Evolutionary conservation across 2,797 vertebrate species (phyloP).

Genomic region (Pangasius mekongensis): DNA sequence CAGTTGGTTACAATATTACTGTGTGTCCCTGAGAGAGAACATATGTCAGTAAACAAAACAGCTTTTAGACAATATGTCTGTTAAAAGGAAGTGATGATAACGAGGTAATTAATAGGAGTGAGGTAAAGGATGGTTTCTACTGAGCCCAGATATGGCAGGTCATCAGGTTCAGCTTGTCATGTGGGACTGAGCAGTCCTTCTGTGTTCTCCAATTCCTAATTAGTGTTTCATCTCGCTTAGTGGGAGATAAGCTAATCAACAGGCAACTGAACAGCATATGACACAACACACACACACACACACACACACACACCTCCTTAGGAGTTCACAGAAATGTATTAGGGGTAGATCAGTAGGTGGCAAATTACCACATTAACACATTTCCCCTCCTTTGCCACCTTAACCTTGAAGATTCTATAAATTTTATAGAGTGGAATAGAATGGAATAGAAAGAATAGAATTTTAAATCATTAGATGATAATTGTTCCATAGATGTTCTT

Average conservation of each 20-base stretch:
- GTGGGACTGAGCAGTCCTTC: not conserved
- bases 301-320: not conserved
- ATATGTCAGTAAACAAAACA: slow-evolving; percentile 23
- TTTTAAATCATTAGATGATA: not conserved
- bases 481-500: not conserved
- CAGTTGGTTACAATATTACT: slow-evolving; percentile 7
- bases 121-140: not conserved
- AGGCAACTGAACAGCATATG: not conserved
- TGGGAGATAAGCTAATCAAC: slow-evolving; percentile 7
- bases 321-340: slow-evolving; percentile 22
- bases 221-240: slow-evolving; percentile 13
- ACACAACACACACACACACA: not conserved
- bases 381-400: not conserved
- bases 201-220: not conserved
- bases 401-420: not conserved
- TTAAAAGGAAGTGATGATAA: slow-evolving; percentile 2
- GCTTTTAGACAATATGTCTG: not conserved
- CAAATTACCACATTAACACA: slow-evolving; percentile 10
- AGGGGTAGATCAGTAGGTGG: not conserved
- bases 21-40: slow-evolving; percentile 23
- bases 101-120: slow-evolving; percentile 22
- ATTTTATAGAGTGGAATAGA: not conserved
- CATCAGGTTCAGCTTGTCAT: slow-evolving; percentile 2
- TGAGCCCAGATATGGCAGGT: slow-evolving; percentile 1
- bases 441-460: not conserved